These are phyloP conservation scores for Cephonodes hylas DNA, from an alignment of 2,888 invertebrate species.

Conservation along the genomic window DNA sequence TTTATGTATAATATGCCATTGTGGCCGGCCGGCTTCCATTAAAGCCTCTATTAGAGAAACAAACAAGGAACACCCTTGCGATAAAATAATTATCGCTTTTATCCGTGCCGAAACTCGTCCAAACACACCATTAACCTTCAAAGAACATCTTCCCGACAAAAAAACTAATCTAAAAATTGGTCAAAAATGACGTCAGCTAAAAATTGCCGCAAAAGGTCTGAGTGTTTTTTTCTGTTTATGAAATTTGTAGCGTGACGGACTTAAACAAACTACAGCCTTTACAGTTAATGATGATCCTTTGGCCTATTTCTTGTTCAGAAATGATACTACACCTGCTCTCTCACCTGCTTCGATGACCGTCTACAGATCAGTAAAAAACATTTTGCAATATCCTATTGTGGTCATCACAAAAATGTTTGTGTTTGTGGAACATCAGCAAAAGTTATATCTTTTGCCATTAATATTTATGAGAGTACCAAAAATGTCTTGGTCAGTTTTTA, in stretches of 20 bases:
- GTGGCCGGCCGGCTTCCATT: slow-evolving; percentile 64
- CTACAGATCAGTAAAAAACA: slow-evolving; percentile 49
- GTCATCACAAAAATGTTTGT: slow-evolving; percentile 57
- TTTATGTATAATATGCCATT: slow-evolving; percentile 59
- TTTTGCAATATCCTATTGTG: slow-evolving; percentile 40
- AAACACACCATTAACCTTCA: slow-evolving; percentile 51
- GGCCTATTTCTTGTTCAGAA: slow-evolving; percentile 53
- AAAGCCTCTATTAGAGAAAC: slow-evolving; percentile 79
- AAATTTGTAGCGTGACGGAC: slow-evolving; percentile 59
- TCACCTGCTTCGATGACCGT: slow-evolving; percentile 67
- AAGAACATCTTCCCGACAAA: slow-evolving; percentile 51
- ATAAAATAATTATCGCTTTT: slow-evolving; percentile 80
- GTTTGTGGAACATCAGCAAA: too few relatives aligned
- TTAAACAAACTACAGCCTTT: slow-evolving; percentile 67
- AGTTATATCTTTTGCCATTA: too few relatives aligned
- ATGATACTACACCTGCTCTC: slow-evolving; percentile 60
- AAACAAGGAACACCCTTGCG: slow-evolving; percentile 73
- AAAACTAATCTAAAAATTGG: slow-evolving; percentile 64
- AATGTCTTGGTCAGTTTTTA: too few relatives aligned
- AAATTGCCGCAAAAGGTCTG: slow-evolving; percentile 46
- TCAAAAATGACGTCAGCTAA: slow-evolving; percentile 72
- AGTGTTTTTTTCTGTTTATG: slow-evolving; percentile 20
- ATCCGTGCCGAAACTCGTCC: slow-evolving; percentile 49
- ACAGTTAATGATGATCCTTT: slow-evolving; percentile 56
- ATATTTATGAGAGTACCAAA: slow-evolving; percentile 2